Base-by-base conservation (phyloP, 2,888 invertebrate species). In the Drosophila vallismaia region DNA sequence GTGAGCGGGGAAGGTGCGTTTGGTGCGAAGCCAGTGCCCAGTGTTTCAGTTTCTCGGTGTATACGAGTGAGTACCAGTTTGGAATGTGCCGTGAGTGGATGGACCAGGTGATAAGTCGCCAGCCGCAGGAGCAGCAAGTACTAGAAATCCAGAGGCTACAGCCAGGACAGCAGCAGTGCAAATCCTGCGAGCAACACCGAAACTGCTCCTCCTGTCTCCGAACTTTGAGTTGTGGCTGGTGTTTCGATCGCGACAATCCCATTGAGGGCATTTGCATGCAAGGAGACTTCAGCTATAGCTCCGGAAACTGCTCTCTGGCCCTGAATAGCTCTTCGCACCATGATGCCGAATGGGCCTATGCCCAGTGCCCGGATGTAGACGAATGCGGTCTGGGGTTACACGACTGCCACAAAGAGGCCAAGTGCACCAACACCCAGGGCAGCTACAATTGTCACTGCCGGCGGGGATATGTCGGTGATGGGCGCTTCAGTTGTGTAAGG, bases 41-140 rank as follows among this genome's bases (percentile, higher is more conserved):
- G 88, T 98, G 98, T 91, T 97, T 98, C 90, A 96, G 97, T 75
- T 98, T 98, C 91, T 96, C 97, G n/a, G 97, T 98, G 1, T 98
- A 98, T 91, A 97, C 97, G 6, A 97, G 97, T 77, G 96, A 97
- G 88, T 98, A 97, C 92, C 97, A 97, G 89, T 98, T 97, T 91
- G 98, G 98, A 0, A 93, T 97, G 88, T 98, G 98, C 88, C 94
- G 97, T 40, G 97, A 97, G 90, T 98, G 98, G 98, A 94, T 97
- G 67, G 98, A 98, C 91, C 96, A 96, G 85, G 94, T 95, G 1
- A 94, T 94, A 45, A 46, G 70, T 57, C 52, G 40, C 4, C 78
- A 29, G 40, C 55, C 28, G 36, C 60, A 31, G 14, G 53, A 92
- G 93, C 62, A 54, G 48, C 40, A 19, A 40, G 55, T 10, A 12